These are phyloP conservation scores for Polyboroides typus DNA, from an alignment of 2,797 vertebrate species.

Conservation along the genomic window DNA sequence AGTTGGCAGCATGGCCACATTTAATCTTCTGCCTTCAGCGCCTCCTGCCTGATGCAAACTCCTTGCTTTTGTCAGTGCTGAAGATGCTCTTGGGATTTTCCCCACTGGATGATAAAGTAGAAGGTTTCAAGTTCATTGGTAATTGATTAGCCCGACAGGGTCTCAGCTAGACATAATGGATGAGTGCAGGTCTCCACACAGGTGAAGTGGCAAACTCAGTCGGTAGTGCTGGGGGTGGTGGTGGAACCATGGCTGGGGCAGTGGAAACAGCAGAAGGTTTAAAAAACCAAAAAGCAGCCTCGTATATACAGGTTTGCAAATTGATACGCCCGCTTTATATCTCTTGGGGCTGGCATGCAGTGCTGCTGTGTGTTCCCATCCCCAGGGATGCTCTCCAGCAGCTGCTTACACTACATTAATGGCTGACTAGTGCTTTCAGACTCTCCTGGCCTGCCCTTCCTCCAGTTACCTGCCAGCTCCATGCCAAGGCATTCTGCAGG, in stretches of 20 bases:
- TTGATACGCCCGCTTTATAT: fast-evolving
- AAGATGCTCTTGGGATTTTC: neutral
- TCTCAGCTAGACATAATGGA: neutral
- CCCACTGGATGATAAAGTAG: neutral
- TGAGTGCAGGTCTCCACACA: fast-evolving
- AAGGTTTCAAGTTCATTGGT: neutral
- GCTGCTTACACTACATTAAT: neutral
- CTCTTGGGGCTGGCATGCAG: neutral
- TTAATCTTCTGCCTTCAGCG: neutral
- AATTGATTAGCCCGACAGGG: neutral
- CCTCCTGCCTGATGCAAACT: neutral
- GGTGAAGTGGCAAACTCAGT: neutral
- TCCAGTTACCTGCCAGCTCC: neutral
- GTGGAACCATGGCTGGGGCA: neutral
- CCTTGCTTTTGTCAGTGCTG: neutral
- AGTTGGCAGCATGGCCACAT: neutral
- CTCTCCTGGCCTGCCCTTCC: neutral
- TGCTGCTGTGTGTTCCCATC: fast-evolving
- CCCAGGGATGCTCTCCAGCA: neutral
- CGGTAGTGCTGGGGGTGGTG: neutral
- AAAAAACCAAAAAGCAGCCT: neutral
- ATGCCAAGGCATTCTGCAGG: fast-evolving
- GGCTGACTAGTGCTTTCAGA: neutral
- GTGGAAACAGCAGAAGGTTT: neutral
- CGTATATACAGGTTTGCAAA: neutral